Base-by-base conservation (phyloP, 2,888 invertebrate species). In the Agrypnus murinus region DNA sequence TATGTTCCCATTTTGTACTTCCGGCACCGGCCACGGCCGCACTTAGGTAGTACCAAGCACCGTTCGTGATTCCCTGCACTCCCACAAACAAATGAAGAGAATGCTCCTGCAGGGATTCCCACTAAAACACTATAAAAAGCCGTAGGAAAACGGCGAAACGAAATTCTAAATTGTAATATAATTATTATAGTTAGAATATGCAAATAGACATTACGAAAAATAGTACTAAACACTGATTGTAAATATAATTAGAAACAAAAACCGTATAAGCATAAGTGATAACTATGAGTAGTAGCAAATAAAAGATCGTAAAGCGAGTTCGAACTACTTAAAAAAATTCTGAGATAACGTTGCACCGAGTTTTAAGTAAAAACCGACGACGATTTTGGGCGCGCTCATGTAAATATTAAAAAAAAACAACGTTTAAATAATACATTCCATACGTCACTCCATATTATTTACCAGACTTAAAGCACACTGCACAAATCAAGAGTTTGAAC, bases 121-220 rank as follows among this genome's bases (percentile, higher is more conserved):
- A 75, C 77, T 74, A 77, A 65, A 25, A 68, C 60, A 72, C 71
- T 72, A 72, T 55, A 65, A 75, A 71, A 72, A 68, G 74, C 74
- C 75, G 75, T 75, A 72, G 65, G 6, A 25, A 57, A 67, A 70
- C 84, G 84, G 82, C 81, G 83, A 84, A 85, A 86, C 85, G 85
- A 86, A 85, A 86, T 86, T 86, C 86, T 86, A 86, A 86, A 85
- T 82, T 85, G 84, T 84, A 84, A 84, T 81, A 84, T 84, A 84
- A 82, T 81, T 77, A 81, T 77, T 80, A 77, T 79, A 76, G 77
- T 74, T 79, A 75, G 72, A 71, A 76, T 72, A 75, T 74, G 84
- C 84, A 84, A 83, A 83, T 84, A 85, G 84, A 80, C 81, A 80
- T 78, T 74, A 77, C 77, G 77, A 58, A 80, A 79, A 80, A 77